Base-by-base conservation (phyloP, 2,888 invertebrate species). In the Macropis europaea region DNA sequence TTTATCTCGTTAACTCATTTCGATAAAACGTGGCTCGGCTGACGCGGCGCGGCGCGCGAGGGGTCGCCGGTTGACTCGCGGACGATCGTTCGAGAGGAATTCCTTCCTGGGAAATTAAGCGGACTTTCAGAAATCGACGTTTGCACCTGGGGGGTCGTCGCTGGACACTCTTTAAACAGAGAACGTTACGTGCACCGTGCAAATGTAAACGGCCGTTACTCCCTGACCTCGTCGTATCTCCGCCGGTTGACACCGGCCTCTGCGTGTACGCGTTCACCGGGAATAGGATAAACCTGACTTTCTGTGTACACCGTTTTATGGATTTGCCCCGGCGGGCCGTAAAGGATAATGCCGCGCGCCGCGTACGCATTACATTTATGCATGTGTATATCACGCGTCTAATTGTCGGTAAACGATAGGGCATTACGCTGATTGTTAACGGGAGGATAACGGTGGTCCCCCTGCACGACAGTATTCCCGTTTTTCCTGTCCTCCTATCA, bases 201-300 rank as follows among this genome's bases (percentile, higher is more conserved):
- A 76, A 80, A 80, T 73, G 80, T 70, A 81, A 81, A 77, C 73
- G 80, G 81, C 78, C 81, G 78, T 80, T 80, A 80, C 80, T 80
- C 80, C 73, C 71, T 81, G 80, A 80, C 80, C 80, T 73, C 80
- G 80, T 81, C 80, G 81, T 76, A 81, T 80, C 80, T 81, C 69
- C 64, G 32, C 59, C 68, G 59, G 77, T 77, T 80, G 80, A 80
- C 80, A 80, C 66, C 67, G 73, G 22, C 47, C 22, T 43, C 60
- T n/a, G 59, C 48, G 59, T 57, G 61, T 68, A 53, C 42, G 75
- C 73, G 68, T 77, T 77, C 75, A 75, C 73, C 57, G 76, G 72
- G 78, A 81, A 80, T 80, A 81, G 80, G 78, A 73, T 80, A 81
- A 81, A 80, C 78, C 76, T 62, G 73, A 72, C 73, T 80, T 70